phyloP scores from a whole-genome alignment of 2,888 invertebrate species.

The Tinea semifulvella region DNA sequence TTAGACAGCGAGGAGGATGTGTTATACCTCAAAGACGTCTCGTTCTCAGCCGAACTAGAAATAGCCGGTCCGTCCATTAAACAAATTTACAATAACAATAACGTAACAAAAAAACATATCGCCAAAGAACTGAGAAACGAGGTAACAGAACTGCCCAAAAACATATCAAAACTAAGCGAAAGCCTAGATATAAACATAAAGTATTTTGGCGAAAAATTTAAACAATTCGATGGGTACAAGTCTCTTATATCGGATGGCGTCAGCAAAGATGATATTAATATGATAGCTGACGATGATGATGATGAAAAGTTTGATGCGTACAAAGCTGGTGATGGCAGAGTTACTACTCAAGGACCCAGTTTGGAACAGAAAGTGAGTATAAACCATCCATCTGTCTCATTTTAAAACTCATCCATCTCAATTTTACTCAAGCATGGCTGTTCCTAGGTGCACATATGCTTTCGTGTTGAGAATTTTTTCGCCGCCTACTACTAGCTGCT shows the following conservation, averaged over 20 bases:
- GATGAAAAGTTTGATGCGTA: conserved; percentile 24
- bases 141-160: conserved; percentile 23
- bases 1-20: conserved; percentile 72
- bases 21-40: conserved; percentile 80
- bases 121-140: conserved; percentile 19
- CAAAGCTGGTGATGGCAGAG: conserved; percentile 26
- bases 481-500: no score
- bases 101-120: conserved; percentile 35
- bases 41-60: conserved; percentile 79
- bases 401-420: no score
- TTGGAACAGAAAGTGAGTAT: conserved; percentile 70
- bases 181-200: not conserved
- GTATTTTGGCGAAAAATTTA: conserved; percentile 39
- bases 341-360: conserved; percentile 70
- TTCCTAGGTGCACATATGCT: no score
- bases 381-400: no score
- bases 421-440: no score
- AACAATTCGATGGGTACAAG: conserved; percentile 47
- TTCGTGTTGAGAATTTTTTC: no score
- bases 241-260: conserved; percentile 57
- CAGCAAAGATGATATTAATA: conserved; percentile 49
- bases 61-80: conserved; percentile 55
- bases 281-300: conserved; percentile 41
- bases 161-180: conserved; percentile 15
- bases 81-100: conserved; percentile 45